Conservation (phyloP, 2,888 invertebrate genomes). For the Nomada ruficornis region DNA sequence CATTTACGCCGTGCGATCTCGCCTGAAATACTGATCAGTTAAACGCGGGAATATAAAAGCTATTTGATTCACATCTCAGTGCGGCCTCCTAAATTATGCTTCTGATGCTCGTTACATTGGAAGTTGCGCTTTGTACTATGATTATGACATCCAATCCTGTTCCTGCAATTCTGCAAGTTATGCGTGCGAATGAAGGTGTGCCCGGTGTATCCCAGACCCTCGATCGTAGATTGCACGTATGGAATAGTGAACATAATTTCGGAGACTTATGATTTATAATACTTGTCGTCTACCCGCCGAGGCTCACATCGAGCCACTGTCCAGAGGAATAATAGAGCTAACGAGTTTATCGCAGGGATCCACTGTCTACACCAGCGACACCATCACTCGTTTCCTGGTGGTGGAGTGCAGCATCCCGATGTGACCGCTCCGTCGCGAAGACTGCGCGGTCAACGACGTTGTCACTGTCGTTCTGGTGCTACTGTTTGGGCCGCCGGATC, state of each 20-base stretch:
- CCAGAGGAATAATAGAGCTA: neutral
- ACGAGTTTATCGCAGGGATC: neutral
- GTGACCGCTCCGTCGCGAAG: constrained; percentile 79
- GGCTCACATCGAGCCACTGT: neutral
- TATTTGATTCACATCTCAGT: constrained; percentile 27
- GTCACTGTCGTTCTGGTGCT: constrained; percentile 82
- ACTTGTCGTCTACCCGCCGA: constrained; percentile 8
- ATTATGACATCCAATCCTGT: too few species aligned
- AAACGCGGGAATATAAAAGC: constrained; percentile 48
- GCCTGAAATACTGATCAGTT: constrained; percentile 65
- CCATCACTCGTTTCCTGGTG: constrained; percentile 81
- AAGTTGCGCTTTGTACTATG: neutral
- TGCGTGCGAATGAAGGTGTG: too few species aligned
- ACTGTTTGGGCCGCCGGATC: constrained; percentile 73
- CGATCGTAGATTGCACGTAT: neutral
- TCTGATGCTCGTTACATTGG: neutral
- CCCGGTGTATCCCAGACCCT: neutral
- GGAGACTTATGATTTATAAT: neutral
- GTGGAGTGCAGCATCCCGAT: constrained; percentile 76
- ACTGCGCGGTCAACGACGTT: constrained; percentile 81
- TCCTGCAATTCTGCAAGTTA: too few species aligned
- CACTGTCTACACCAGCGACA: constrained; percentile 77
- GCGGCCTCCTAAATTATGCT: constrained; percentile 18
- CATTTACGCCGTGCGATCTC: constrained; percentile 29
- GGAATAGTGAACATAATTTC: neutral